Evolutionary conservation across 2,113 vertebrate genomes (phyloP).

Genomic region (Dryoscopus gambensis): DNA sequence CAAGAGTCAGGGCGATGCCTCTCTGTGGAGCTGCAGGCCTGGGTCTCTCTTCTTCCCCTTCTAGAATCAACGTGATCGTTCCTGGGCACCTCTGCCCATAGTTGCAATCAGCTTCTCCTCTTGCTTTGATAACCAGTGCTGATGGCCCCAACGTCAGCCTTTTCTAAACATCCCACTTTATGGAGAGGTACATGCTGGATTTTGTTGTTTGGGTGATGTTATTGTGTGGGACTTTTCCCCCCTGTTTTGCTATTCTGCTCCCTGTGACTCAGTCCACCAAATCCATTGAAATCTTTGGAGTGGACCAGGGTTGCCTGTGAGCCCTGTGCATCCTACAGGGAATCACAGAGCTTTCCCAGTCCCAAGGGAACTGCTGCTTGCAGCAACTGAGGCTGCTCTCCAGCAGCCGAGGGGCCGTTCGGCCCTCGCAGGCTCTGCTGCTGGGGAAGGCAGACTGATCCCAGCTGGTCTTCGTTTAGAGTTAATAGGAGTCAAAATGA

Average conservation of each 20-base stretch:
- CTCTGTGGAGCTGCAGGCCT: background rate
- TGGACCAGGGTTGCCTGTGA: background rate
- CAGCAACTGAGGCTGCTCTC: background rate
- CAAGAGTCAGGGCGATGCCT: background rate
- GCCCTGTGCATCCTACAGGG: background rate
- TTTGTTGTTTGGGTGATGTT: background rate
- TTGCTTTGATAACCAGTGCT: background rate
- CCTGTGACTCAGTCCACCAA: background rate
- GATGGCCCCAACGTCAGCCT: background rate
- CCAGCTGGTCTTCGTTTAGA: constrained; percentile 64
- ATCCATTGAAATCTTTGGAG: background rate
- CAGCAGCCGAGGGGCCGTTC: background rate
- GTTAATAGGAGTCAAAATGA: constrained; percentile 54
- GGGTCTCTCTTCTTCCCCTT: background rate
- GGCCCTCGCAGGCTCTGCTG: background rate
- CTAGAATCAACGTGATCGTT: rapidly evolving
- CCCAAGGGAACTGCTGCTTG: background rate
- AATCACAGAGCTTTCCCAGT: background rate
- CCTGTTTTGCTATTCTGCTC: background rate
- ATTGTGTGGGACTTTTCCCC: rapidly evolving
- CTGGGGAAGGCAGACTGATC: background rate
- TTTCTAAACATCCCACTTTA: background rate
- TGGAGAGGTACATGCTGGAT: background rate
- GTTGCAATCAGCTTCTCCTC: background rate
- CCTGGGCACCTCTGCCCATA: background rate